Evolutionary conservation across 2,113 vertebrate species (phyloP).

Genomic region (Podarcis muralis): DNA sequence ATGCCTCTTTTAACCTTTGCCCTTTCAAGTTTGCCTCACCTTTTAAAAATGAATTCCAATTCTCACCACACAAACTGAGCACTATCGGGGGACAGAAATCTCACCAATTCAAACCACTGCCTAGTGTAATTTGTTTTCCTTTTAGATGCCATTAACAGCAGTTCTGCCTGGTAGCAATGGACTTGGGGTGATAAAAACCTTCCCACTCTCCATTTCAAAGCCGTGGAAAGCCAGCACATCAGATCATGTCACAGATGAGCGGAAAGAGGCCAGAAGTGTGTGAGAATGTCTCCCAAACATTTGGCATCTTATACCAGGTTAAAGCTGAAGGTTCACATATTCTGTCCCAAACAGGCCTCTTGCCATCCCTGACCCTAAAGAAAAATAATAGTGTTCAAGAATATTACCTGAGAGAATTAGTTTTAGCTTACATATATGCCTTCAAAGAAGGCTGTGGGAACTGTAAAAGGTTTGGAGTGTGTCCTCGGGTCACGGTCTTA

Average conservation of each 20-base stretch:
- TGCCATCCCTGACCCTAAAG: neutral
- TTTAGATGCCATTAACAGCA: neutral
- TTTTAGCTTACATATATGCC: neutral
- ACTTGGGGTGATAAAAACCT: neutral
- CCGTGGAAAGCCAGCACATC: neutral
- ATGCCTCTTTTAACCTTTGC: neutral
- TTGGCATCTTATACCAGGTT: neutral
- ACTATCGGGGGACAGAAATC: neutral
- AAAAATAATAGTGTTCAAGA: neutral
- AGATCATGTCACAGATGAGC: neutral
- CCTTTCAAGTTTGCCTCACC: neutral
- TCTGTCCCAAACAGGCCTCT: neutral
- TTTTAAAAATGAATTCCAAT: neutral
- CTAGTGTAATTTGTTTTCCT: neutral
- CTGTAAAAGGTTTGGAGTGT: neutral
- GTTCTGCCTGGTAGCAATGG: neutral
- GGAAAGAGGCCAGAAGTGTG: neutral
- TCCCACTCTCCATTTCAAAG: neutral
- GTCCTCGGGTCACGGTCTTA: conserved; percentile 22
- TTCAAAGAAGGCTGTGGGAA: neutral
- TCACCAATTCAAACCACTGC: neutral
- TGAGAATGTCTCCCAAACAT: neutral
- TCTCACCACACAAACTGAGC: neutral
- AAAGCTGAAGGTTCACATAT: neutral
- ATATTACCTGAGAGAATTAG: neutral